Conservation (phyloP, 2,113 vertebrate genomes). For the Dendropsophus ebraccatus region DNA sequence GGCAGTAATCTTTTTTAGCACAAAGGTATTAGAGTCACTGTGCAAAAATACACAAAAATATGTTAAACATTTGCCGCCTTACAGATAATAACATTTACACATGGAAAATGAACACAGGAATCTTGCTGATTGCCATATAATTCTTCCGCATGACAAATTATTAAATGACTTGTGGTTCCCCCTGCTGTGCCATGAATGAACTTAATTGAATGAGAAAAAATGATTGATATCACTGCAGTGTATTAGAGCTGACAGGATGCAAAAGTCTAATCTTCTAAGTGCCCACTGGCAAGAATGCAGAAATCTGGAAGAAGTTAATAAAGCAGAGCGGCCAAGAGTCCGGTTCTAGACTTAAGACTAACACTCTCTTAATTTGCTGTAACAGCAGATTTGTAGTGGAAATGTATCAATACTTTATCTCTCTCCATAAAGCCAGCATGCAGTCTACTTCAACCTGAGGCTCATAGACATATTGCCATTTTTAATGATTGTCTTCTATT, state of each 20-base stretch:
- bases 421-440: background rate
- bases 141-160: conserved; percentile 41
- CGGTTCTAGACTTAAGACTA: conserved; percentile 22
- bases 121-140: conserved; percentile 21
- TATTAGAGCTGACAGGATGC: conserved; percentile 50
- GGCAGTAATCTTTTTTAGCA: background rate
- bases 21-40: background rate
- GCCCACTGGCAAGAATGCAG: conserved; percentile 36
- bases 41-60: background rate
- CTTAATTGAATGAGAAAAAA: conserved; percentile 41
- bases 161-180: conserved; percentile 34
- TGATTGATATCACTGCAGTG: conserved; percentile 49
- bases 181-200: conserved; percentile 41
- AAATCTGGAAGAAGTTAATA: conserved; percentile 49
- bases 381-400: conserved; percentile 21
- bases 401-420: conserved; percentile 17
- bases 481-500: background rate
- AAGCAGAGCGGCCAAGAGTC: conserved; percentile 38
- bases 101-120: background rate
- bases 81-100: conserved; percentile 2
- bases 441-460: background rate
- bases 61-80: conserved; percentile 5
- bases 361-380: conserved; percentile 47
- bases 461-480: conserved; percentile 27
- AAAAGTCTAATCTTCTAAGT: conserved; percentile 57